Evolutionary conservation across 2,888 invertebrate species (phyloP), one percentile per base, ranked within the genome.

Genomic region (Spialia ferax): DNA sequence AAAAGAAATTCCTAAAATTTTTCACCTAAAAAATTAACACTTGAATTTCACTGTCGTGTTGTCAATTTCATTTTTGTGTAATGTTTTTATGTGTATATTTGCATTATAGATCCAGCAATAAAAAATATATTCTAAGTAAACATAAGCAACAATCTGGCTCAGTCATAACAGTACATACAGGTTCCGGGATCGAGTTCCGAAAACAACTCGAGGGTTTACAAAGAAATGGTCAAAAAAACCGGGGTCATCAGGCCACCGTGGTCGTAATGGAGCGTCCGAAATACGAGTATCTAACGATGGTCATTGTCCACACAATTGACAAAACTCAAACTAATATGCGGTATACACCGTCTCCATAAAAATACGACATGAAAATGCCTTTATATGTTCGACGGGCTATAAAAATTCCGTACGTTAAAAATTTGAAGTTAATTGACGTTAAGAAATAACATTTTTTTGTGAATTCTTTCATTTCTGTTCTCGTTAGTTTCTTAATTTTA

Each of bases 271-370:
- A 63, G 63, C 70, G 54, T 60, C 69, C 62, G 61, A 68, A 71
- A 69, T 69, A n/a, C n/a, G n/a, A n/a, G n/a, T n/a, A 72, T 71
- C 78, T 89, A 88, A 89, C 88, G 86, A 87, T 80, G 81, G 79
- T 75, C 76, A 88, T 87, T 89, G 88, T 89, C 80, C 83, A 79
- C 66, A 57, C 32, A 69, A 71, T 74, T 75, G 71, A 71, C 75
- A 73, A 70, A 75, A 72, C 69, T 50, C 73, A 45, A 54, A 61
- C 48, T 48, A 61, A 48, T 38, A 55, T 64, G 20, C 18, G 11
- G 52, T n/a, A 23, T 18, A 20, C 45, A 48, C 20, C 3, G 32
- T 7, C 13, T 23, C 23, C 13, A 2, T 50, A 45, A 45, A 45
- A 18, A 18, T 8, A 45, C 45, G 18, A 18, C 18, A 45, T 56